phyloP scores from a whole-genome alignment of 2,113 vertebrate species.

The Actenoides hombroni region DNA sequence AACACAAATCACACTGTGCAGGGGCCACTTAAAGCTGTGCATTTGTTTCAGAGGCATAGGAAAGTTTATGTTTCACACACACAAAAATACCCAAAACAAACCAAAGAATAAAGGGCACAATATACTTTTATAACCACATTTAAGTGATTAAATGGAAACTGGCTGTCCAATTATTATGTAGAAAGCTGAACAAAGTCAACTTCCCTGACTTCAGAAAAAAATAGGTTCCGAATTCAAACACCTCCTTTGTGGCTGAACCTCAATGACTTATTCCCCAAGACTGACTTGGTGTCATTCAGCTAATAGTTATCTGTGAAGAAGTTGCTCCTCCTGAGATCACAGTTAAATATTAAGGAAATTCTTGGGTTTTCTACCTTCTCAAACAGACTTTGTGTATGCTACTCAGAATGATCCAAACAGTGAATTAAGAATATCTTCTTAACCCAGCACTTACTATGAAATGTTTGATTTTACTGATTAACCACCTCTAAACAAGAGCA shows the following conservation, averaged over 20 bases:
- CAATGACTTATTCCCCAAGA: background rate
- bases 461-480: background rate
- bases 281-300: background rate
- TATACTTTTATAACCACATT: background rate
- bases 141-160: background rate
- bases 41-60: background rate
- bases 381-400: background rate
- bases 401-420: background rate
- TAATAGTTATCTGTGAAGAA: background rate
- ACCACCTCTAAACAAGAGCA: background rate
- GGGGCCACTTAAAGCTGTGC: background rate
- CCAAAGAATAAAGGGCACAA: background rate
- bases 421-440: background rate
- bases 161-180: background rate
- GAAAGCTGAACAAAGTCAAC: background rate
- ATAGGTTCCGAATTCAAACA: background rate
- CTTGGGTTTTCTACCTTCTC: background rate
- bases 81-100: background rate
- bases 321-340: background rate
- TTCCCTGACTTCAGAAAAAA: background rate
- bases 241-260: background rate
- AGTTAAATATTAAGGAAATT: background rate
- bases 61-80: background rate
- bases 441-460: background rate
- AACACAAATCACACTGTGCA: background rate